A percentile compares a stretch with the other conserved stretches of the same genome.
phyloP scores from a whole-genome alignment of 2,888 invertebrate species.

The Isotomurus palustris region DNA sequence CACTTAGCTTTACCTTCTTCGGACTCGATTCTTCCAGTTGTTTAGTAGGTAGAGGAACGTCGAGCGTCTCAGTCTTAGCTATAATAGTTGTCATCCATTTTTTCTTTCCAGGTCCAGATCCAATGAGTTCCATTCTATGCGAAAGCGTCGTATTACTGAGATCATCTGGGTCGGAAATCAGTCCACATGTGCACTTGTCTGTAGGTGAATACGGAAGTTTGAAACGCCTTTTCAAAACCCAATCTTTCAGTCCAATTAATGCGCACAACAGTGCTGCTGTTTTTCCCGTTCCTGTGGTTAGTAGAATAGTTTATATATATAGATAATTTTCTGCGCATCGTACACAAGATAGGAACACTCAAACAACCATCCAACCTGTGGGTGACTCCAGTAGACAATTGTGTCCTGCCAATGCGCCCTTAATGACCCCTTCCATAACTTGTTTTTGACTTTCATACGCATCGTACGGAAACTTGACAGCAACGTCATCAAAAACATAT shows the following conservation, averaged over 20 bases:
- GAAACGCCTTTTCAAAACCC: slow-evolving; percentile 8
- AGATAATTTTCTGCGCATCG: too few species aligned
- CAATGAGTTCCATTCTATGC: too few species aligned
- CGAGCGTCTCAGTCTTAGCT: neutral
- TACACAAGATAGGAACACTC: too few species aligned
- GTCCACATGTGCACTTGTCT: slow-evolving; percentile 25
- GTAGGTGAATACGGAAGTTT: neutral
- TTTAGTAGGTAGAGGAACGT: neutral
- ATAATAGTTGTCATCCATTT: neutral
- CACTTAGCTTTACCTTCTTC: too few species aligned
- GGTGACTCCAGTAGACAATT: slow-evolving; percentile 40
- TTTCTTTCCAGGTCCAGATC: neutral
- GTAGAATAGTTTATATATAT: too few species aligned
- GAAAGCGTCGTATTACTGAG: neutral
- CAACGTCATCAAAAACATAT: slow-evolving; percentile 12
- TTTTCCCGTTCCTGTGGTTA: slow-evolving; percentile 29
- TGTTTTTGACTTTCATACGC: slow-evolving; percentile 35
- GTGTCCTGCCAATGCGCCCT: slow-evolving; percentile 22
- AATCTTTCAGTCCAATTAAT: slow-evolving; percentile 30
- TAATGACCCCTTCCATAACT: slow-evolving; percentile 37
- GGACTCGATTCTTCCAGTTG: neutral
- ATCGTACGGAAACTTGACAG: slow-evolving; percentile 32
- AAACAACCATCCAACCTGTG: too few species aligned
- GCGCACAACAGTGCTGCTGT: slow-evolving; percentile 39
- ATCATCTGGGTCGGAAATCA: slow-evolving; percentile 8